A percentile compares a stretch with the other conserved stretches of the same genome.
Evolutionary conservation across 2,113 vertebrate species (phyloP).

Genomic region (Paramormyrops kingsleyae): DNA sequence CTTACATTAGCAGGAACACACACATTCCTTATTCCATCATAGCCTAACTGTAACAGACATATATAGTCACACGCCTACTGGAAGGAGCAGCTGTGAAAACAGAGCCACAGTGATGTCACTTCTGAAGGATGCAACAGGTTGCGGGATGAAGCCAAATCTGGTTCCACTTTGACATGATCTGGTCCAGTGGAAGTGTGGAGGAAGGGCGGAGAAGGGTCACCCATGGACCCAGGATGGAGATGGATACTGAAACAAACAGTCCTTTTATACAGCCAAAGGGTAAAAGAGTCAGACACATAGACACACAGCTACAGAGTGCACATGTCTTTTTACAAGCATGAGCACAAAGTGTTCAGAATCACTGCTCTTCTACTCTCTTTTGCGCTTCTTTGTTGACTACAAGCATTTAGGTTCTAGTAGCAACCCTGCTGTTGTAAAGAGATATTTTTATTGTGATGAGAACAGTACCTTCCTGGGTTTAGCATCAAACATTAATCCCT

Average conservation of each 20-base stretch:
- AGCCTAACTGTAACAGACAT: background rate
- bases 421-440: background rate
- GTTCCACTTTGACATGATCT: constrained; percentile 43
- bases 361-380: background rate
- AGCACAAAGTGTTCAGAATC: background rate
- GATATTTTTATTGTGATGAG: background rate
- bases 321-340: background rate
- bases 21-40: background rate
- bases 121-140: constrained; percentile 32
- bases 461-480: background rate
- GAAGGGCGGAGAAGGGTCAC: constrained; percentile 15
- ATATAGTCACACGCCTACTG: background rate
- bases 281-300: background rate
- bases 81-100: constrained; percentile 55
- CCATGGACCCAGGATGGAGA: background rate
- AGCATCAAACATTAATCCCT: background rate
- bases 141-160: constrained; percentile 34
- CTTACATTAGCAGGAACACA: background rate
- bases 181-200: constrained; percentile 33
- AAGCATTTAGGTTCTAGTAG: background rate
- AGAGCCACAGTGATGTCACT: constrained; percentile 51
- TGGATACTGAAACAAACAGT: background rate
- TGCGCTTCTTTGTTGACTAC: background rate
- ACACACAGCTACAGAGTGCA: background rate
- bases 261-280: background rate